Evolutionary conservation across 2,113 vertebrate species (phyloP).

Genomic region (Platysteira castanea): DNA sequence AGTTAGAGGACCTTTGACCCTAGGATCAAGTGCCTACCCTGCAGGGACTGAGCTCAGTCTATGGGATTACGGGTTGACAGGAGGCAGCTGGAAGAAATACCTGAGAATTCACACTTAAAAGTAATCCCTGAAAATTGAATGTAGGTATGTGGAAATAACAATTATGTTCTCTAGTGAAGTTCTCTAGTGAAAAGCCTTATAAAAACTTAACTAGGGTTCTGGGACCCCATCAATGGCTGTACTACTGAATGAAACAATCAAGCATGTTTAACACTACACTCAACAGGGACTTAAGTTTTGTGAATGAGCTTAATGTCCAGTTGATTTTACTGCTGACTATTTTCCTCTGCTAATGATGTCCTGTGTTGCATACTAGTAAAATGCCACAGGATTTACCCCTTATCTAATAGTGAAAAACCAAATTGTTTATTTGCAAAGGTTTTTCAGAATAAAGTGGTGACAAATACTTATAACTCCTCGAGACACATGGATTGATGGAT

Average conservation of each 20-base stretch:
- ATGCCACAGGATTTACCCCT: neutral
- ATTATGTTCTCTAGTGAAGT: conserved; percentile 60
- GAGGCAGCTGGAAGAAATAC: conserved; percentile 77
- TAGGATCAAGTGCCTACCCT: conserved; percentile 72
- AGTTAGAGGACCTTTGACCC: conserved; percentile 72
- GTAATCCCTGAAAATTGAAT: conserved; percentile 73
- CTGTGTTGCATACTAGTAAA: neutral
- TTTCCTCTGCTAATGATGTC: conserved; percentile 34
- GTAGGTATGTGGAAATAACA: conserved; percentile 61
- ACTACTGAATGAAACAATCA: conserved; percentile 29
- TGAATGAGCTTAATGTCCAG: conserved; percentile 57
- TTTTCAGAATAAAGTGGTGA: neutral
- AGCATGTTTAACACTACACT: conserved; percentile 11
- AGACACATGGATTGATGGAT: neutral
- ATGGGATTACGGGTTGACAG: conserved; percentile 73
- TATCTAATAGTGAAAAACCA: neutral
- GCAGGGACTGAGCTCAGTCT: conserved; percentile 56
- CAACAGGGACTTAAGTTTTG: conserved; percentile 38
- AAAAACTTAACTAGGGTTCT: conserved; percentile 56
- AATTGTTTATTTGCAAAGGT: neutral
- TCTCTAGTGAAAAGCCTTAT: conserved; percentile 62
- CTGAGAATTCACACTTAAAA: conserved; percentile 72
- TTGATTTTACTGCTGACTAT: conserved; percentile 46
- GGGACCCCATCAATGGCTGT: conserved; percentile 10
- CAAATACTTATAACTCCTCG: neutral